Base-by-base conservation (phyloP, 2,113 vertebrate species). In the Eurystomus gularis region DNA sequence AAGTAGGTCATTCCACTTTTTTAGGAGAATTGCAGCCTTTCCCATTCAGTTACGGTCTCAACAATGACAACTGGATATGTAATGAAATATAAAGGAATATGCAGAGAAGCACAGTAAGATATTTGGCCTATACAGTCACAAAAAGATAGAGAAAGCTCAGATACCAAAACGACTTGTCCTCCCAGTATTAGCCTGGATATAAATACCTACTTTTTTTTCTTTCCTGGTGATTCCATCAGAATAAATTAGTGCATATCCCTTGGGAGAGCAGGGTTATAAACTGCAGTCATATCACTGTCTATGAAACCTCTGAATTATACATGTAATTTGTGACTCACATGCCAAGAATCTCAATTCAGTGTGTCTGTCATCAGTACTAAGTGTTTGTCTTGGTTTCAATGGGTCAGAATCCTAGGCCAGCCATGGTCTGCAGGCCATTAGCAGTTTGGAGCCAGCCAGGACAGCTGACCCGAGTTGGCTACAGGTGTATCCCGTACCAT, bases 241-340 rank as follows among this genome's bases (percentile, higher is more conserved):
- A 70, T 17, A 81, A 64, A 93, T 93, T 73, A 92, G 17, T 39
- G 11, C 52, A 49, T 40, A 28, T 66, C 93, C 55, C 90, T 78
- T 82, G 86, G 48, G 91, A 92, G 28, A 86, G 18, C 28, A 62
- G 21, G 17, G 31, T 90, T 94, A 80, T 88, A 88, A 91, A 83
- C 85, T 77, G 39, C 68, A 86, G 55, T 88, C 71, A 8, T 73
- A 86, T 60, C 40, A 3, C 57, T 89, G 48, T 18, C 86, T 95
- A 57, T 52, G 73, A 85, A 93, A 85, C 61, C 44, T 95, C 84
- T 94, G 93, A 97, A 95, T 95, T 93, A 96, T 86, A 86, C 82
- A 94, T 93, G 90, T 25, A 94, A 90, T 82, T 83, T 86, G 81
- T 96, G 91, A 95, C 51, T 97, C 76, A 81, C 49, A 46, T 33